Evolutionary conservation across 2,888 invertebrate genomes (phyloP), one percentile per base, ranked within the genome.

Genomic region (Hydrotaea diabolus): DNA sequence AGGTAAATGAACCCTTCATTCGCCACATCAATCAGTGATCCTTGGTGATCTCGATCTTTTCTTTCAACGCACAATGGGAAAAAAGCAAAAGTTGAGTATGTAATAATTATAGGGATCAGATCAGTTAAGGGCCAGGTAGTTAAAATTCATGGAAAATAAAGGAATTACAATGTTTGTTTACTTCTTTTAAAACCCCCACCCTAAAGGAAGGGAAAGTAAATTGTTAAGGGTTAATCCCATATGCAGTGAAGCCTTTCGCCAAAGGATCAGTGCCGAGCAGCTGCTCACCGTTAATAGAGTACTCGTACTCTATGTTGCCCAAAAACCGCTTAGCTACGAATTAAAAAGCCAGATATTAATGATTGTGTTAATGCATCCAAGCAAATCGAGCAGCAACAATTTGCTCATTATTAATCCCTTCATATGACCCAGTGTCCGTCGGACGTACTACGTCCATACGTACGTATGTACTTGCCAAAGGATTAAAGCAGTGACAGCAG

Each of bases 301-400:
- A n/a, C 11, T 59, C 53, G 23, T 77, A n/a, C n/a, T n/a, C n/a
- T n/a, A n/a, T 57, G n/a, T 11, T 31, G 13, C 66, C 36, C 36
- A 2, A 9, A 74, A 76, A 55, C 39, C 53, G 46, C 55, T 85
- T 62, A 36, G 53, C 15, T 46, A 76, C 23, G 21, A 85, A 79
- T 85, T 82, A 74, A 85, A 82, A 85, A 82, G 82, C 69, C 79
- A 85, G 69, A 62, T 69, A 82, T 82, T 82, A 82, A 64, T 66
- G 59, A 19, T 55, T 36, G 9, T 43, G 31, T 59, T 76, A 59
- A 64, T 72, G 64, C 1, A 57, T 43, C 49, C 31, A 7, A 31
- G 26, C 17, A 53, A 31, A 71, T 59, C 26, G 49, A 78, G 31
- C 46, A 72, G 31, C 31, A 62, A 46, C 57, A 69, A 78, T 82